A percentile compares a stretch with the other conserved stretches of the same genome.
Conservation (phyloP, 1,140 invertebrate genomes). For the Halictus rubicundus region DNA sequence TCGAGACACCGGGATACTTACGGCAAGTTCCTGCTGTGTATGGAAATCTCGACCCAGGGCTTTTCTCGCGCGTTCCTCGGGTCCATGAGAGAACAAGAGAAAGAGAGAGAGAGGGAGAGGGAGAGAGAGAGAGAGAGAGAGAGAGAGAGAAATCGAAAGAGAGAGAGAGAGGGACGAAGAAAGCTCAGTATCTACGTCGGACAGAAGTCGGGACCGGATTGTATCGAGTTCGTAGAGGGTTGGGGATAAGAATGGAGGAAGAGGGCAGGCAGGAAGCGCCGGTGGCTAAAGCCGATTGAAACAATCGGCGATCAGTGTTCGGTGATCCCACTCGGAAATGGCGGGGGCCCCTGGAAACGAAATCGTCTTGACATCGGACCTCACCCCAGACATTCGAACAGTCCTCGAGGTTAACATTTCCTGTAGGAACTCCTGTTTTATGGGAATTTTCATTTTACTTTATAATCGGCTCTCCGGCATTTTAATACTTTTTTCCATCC, state of each 20-base stretch:
- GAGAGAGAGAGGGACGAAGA: no score
- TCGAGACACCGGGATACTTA: slow-evolving; percentile 31
- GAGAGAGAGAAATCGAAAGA: no score
- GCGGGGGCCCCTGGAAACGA: slow-evolving; percentile 29
- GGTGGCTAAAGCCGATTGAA: slow-evolving; percentile 64
- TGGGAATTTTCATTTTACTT: no score
- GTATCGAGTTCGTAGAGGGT: slow-evolving; percentile 25
- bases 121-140: no score
- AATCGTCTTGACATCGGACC: slow-evolving; percentile 44
- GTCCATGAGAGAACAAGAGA: neutral
- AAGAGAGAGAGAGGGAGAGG: no score
- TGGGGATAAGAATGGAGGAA: neutral
- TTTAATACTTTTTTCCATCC: no score
- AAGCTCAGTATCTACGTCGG: slow-evolving; percentile 44
- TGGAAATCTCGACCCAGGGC: slow-evolving; percentile 50
- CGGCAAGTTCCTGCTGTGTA: slow-evolving; percentile 39
- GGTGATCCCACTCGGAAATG: slow-evolving; percentile 60
- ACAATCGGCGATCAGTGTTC: slow-evolving; percentile 67
- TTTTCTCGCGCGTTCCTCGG: slow-evolving; percentile 42
- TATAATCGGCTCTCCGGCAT: no score
- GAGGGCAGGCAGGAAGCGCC: neutral
- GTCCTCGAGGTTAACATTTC: slow-evolving; percentile 18
- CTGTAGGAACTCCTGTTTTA: no score
- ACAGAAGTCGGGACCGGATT: slow-evolving; percentile 49
- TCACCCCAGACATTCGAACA: slow-evolving; percentile 15